phyloP scores from a whole-genome alignment of 30 jellyfish, hydroid and myxozoan species.

The Hydractinia symbiolongicarpus region DNA sequence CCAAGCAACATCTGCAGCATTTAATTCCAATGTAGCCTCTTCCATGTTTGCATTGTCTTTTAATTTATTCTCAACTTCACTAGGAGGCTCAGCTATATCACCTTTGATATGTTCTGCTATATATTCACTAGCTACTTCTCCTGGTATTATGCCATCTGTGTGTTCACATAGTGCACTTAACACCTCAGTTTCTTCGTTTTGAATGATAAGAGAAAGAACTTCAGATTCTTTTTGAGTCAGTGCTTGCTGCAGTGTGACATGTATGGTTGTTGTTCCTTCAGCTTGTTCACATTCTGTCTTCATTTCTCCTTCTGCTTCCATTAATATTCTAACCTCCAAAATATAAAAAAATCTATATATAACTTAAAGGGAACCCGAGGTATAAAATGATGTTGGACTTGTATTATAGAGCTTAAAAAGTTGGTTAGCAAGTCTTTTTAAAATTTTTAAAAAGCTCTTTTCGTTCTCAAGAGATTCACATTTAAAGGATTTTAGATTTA shows the following conservation, averaged over 20 bases:
- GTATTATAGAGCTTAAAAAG: no score
- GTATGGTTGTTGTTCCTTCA: no score
- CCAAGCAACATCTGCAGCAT: conserved; percentile 29
- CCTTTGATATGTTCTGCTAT: background rate
- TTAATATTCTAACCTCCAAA: no score
- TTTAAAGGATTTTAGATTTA: no score
- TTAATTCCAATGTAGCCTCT: conserved; percentile 1
- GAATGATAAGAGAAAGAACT: conserved; percentile 12
- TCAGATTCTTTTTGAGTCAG: conserved; percentile 23
- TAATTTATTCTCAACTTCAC: background rate
- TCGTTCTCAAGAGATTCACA: no score
- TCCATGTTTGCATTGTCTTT: background rate
- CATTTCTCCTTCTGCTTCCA: no score
- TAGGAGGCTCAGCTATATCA: background rate
- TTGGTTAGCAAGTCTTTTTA: no score
- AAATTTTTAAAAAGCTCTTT: no score
- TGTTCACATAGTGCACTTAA: background rate
- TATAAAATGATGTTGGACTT: no score
- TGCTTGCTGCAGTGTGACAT: background rate
- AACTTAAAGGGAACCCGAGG: no score
- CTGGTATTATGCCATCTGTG: background rate
- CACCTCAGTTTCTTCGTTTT: background rate
- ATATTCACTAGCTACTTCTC: background rate
- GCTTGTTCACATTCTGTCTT: no score
- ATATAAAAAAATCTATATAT: no score